Evolutionary conservation across 23 tunicate genomes (phyloP).

Genomic region (Oikopleura albicans): DNA sequence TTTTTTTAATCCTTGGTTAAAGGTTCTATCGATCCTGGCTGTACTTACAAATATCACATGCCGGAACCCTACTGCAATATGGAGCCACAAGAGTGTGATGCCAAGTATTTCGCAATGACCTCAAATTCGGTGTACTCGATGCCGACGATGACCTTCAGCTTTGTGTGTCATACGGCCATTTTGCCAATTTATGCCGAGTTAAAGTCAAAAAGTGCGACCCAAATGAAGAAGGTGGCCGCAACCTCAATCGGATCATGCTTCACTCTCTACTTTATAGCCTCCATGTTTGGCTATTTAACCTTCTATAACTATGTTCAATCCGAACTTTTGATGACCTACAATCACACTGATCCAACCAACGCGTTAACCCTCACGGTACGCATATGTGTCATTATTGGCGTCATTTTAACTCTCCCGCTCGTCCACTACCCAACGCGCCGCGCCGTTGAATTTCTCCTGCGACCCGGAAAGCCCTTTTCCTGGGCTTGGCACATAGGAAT

Average conservation of each 20-base stretch:
- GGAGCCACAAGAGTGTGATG: slow-evolving; percentile 1
- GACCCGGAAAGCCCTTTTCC: slow-evolving; percentile 23
- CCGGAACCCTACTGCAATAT: neutral
- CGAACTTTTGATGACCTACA: slow-evolving; percentile 92
- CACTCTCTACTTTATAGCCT: slow-evolving; percentile 62
- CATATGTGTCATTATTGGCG: slow-evolving; percentile 65
- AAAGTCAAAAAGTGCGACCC: slow-evolving; percentile 27
- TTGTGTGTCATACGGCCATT: slow-evolving; percentile 95
- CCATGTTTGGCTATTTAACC: slow-evolving; percentile 80
- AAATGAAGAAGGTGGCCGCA: slow-evolving; percentile 9
- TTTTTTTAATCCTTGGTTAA: too few relatives aligned
- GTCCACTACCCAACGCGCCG: slow-evolving; percentile 56
- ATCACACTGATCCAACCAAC: slow-evolving; percentile 48
- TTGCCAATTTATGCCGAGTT: slow-evolving; percentile 91
- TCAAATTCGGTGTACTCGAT: slow-evolving; percentile 34
- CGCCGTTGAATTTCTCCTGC: neutral
- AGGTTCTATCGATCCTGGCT: neutral
- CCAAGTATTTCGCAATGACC: neutral
- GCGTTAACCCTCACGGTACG: slow-evolving; percentile 64
- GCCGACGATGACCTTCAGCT: slow-evolving; percentile 96
- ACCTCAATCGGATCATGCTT: slow-evolving; percentile 72
- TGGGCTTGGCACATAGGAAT: slow-evolving; percentile 82
- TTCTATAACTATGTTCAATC: slow-evolving; percentile 95
- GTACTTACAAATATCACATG: neutral
- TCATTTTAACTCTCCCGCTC: slow-evolving; percentile 76